Base-by-base conservation (phyloP, 2,113 vertebrate genomes). In the Parus major region DNA sequence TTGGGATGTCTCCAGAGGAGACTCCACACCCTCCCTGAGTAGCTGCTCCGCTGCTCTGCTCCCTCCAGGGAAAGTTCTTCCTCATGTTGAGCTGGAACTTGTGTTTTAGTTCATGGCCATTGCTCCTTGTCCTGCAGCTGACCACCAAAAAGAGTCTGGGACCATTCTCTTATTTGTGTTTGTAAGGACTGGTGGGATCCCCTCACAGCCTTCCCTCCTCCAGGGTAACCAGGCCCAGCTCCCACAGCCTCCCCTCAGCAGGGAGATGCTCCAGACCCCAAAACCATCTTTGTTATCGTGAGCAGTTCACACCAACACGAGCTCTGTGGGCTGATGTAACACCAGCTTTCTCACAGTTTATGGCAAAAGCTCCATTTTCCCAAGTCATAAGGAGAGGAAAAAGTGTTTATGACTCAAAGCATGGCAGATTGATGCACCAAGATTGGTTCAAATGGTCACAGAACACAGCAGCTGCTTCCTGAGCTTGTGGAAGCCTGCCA, bases 401-500 rank as follows among this genome's bases (percentile, higher is more conserved):
- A 47, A 7, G 2, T 7, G 15, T 17, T 12, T 29, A 8, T 16
- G 20, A 28, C 8, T 16, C 17, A 56, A 77, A 47, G 35, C 17
- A 12, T 0, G 4, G 25, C 35, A 52, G 44, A 23, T 0, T 31
- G 39, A 59, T 36, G 53, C 17, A 24, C 9, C 31, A 21, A 57
- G 41, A 9, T 0, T 14, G 35, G 15, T 36, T n/a, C n/a, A 46
- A 23, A 22, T 1, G 31, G 21, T 33, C 57, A 8, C n/a, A 81
- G 42, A 23, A 13, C 6, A 12, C 10, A 59, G 52, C 33, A 46
- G 47, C 46, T 33, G 23, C 42, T 33, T 5, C 25, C 31, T 22
- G 47, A 71, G 44, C 41, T 22, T 1, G 4, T 0, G 0, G 18
- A 14, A 44, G 22, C 19, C 39, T 12, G 12, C 1, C 4, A 29